Evolutionary conservation across 2,888 invertebrate species (phyloP).

Genomic region (Amphiduros pacificus): DNA sequence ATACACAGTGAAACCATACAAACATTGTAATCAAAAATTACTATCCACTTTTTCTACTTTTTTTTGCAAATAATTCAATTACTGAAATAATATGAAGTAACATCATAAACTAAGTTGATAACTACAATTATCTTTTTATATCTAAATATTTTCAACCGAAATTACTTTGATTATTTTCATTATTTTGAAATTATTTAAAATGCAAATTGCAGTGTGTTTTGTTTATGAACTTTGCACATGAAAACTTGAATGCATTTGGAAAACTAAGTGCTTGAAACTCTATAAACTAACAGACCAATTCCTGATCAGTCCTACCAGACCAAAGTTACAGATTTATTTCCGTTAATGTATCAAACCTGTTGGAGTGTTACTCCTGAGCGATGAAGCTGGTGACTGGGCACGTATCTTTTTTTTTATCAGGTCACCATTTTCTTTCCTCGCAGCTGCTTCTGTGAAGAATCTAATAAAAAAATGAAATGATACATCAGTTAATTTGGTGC

Average conservation of each 20-base stretch:
- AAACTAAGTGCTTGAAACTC: not conserved
- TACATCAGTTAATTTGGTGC: too few relatives aligned
- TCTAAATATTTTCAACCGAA: too few relatives aligned
- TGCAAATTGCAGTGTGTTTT: not conserved
- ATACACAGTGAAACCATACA: not conserved
- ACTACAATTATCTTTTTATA: too few relatives aligned
- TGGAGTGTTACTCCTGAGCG: conserved; percentile 49
- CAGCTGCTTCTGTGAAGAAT: conserved; percentile 74
- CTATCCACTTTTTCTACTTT: not conserved
- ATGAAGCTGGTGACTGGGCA: conserved; percentile 43
- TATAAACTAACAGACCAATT: too few relatives aligned
- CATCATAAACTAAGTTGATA: too few relatives aligned
- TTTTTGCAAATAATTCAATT: not conserved
- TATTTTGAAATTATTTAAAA: too few relatives aligned
- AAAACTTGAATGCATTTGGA: not conserved
- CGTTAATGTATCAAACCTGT: conserved; percentile 47
- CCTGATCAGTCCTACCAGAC: too few relatives aligned
- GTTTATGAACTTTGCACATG: not conserved
- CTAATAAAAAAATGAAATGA: conserved; percentile 37
- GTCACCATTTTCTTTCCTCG: conserved; percentile 59
- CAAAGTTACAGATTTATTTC: too few relatives aligned
- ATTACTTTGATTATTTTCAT: too few relatives aligned
- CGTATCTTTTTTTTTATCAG: conserved; percentile 35
- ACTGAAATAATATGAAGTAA: not conserved
- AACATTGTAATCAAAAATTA: not conserved